Evolutionary conservation across 2,797 vertebrate species (phyloP).

Genomic region (Sebastes vulpes): DNA sequence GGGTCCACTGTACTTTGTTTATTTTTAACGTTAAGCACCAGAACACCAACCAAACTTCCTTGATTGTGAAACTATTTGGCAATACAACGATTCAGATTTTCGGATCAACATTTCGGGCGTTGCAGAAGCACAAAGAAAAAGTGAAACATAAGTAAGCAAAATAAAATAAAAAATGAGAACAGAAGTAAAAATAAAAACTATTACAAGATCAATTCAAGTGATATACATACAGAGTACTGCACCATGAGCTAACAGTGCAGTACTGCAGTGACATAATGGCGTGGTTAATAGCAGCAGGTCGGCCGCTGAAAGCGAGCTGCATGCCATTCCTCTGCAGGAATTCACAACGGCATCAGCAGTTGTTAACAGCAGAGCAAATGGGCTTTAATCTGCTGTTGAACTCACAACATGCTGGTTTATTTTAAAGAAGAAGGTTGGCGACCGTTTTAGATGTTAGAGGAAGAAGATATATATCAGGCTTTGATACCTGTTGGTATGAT

Average conservation of each 20-base stretch:
- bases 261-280: neutral
- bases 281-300: neutral
- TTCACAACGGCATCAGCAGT: conserved; percentile 38
- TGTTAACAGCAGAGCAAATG: conserved; percentile 32
- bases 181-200: no score
- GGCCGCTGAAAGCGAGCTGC: neutral
- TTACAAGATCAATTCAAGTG: neutral
- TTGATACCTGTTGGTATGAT: neutral
- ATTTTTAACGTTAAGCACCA: neutral
- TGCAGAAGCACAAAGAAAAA: neutral
- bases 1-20: no score
- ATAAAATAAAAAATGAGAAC: neutral
- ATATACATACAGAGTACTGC: neutral
- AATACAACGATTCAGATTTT: neutral
- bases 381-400: conserved; percentile 8
- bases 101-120: neutral
- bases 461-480: neutral
- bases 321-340: conserved; percentile 58
- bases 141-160: neutral
- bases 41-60: neutral
- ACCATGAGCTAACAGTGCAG: neutral
- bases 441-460: neutral
- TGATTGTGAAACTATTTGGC: neutral
- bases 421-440: neutral
- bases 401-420: neutral